Evolutionary conservation across 2,113 vertebrate species (phyloP).

Genomic region (Macquaria ambigua): DNA sequence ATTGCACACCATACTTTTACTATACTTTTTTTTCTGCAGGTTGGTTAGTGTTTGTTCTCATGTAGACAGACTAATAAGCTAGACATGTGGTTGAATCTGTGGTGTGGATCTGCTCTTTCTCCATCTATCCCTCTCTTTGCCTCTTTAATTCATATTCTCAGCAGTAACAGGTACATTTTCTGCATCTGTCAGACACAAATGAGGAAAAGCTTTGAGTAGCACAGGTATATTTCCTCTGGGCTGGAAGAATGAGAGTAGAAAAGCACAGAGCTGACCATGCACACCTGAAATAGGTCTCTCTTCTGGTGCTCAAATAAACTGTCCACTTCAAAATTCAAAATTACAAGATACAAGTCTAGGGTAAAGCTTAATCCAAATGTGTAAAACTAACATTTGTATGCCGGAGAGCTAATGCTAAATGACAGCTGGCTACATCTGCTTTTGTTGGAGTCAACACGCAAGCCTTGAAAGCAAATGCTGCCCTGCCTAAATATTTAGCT

Average conservation of each 20-base stretch:
- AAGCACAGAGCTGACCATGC: background rate
- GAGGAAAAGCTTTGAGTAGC: background rate
- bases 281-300: conserved; percentile 15
- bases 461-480: conserved; percentile 36
- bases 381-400: conserved; percentile 41
- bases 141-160: background rate
- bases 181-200: conserved; percentile 4
- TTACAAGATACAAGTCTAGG: background rate
- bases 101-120: conserved; percentile 33
- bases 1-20: conserved; percentile 9
- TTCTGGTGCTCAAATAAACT: conserved; percentile 19
- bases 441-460: conserved; percentile 49
- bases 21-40: conserved; percentile 15
- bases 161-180: conserved; percentile 4
- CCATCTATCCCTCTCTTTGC: background rate
- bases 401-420: conserved; percentile 44
- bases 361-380: conserved; percentile 35
- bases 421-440: conserved; percentile 66
- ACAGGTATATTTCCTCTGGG: background rate
- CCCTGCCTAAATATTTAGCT: conserved; percentile 57
- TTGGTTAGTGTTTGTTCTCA: conserved; percentile 9
- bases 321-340: conserved; percentile 17
- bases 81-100: conserved; percentile 44
- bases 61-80: conserved; percentile 28
- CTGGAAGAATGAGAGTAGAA: background rate